Base-by-base conservation (phyloP, 2,113 vertebrate genomes). In the Camelus dromedarius region DNA sequence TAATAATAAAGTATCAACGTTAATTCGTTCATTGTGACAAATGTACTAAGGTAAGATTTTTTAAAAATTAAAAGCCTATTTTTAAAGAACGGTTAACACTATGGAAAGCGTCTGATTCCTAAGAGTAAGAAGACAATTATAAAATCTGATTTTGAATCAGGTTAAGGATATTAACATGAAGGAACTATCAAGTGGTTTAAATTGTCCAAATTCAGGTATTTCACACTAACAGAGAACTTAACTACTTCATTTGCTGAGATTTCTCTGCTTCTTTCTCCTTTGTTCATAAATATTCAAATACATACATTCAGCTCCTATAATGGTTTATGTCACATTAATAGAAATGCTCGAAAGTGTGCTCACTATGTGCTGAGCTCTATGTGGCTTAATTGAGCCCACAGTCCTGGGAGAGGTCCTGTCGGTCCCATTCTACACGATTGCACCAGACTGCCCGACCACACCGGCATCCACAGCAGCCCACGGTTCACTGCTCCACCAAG, bases 11-110 rank as follows among this genome's bases (percentile, higher is more conserved):
- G 5, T 62, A 69, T 38, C 42, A 11, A 28, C 56, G n/a, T 30
- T n/a, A 89, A 66, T 64, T 77, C 46, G 66, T 84, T 58, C 42
- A 60, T 80, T 75, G n/a, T 56, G 48, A 52, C 32, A 72, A 88
- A 50, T 56, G 26, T 72, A 73, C 62, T 50, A 30, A 81, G 14
- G 18, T 35, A 60, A 89, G 75, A 56, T 52, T 48, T 42, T 93
- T 80, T 72, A 16, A 54, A 52, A 82, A 60, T 12, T 6, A 75
- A 72, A 69, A 89, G 10, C 46, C 38, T 82, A n/a, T 10, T 88
- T 70, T 82, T 91, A 87, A 75, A 76, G 35, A 73, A 93, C 14
- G 66, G 50, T 66, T 42, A 85, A 93, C 48, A 46, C 67, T 76
- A 58, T 20, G 16, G 46, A 83, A 91, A 77, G 42, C n/a, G 70